These are phyloP conservation scores for Bothrops jararaca DNA, from an alignment of 2,113 vertebrate genomes.

Conservation along the genomic window DNA sequence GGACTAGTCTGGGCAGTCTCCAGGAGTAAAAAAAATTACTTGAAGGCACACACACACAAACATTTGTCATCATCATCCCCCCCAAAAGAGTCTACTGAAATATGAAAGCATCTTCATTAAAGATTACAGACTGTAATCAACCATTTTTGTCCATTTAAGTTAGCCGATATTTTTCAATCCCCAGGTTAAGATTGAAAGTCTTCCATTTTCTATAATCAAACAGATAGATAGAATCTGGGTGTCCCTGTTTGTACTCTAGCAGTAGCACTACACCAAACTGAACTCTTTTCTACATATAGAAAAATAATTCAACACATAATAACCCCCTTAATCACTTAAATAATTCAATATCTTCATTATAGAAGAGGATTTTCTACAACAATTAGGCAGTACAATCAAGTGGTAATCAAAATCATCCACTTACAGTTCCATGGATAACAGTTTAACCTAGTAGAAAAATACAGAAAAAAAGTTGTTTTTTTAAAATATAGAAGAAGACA, in stretches of 20 bases:
- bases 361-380: background rate
- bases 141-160: background rate
- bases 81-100: background rate
- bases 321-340: background rate
- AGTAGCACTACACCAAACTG: background rate
- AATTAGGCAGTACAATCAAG: background rate
- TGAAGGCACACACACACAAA: background rate
- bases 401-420: slow-evolving; percentile 19
- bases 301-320: slow-evolving; percentile 21
- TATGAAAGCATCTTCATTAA: background rate
- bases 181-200: background rate
- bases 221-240: background rate
- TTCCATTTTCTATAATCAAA: background rate
- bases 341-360: background rate
- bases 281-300: background rate
- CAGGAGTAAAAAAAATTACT: no score
- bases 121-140: background rate
- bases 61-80: background rate
- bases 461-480: background rate
- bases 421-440: slow-evolving; percentile 12
- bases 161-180: background rate
- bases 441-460: background rate
- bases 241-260: background rate
- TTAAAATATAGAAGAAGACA: background rate
- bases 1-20: background rate